These are phyloP conservation scores for Nansenia antarctica DNA, from an alignment of 2,113 vertebrate genomes.

Conservation along the genomic window DNA sequence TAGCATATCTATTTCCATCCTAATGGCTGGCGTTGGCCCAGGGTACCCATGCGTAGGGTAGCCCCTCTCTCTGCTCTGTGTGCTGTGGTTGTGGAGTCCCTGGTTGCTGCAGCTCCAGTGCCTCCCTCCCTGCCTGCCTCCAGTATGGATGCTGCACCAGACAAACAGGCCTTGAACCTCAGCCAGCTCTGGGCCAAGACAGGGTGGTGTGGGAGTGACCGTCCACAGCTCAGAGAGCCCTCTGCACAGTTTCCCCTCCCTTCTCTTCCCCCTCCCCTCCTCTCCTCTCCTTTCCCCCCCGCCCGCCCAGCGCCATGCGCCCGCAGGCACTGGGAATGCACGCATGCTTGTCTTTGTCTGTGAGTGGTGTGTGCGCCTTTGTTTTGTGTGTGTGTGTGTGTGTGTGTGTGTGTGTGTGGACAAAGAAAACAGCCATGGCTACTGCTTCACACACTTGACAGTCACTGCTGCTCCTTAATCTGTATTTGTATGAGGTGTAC, in stretches of 20 bases:
- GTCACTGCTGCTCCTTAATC: too few relatives aligned
- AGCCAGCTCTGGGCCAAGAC: conserved; percentile 44
- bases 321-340: conserved; percentile 66
- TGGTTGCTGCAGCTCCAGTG: too few relatives aligned
- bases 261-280: conserved; percentile 37
- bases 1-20: conserved; percentile 73
- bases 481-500: too few relatives aligned
- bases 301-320: conserved; percentile 62
- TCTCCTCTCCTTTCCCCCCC: conserved; percentile 43
- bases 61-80: conserved; percentile 24
- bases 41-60: conserved; percentile 66
- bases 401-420: conserved; percentile 40
- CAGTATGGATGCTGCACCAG: conserved; percentile 27
- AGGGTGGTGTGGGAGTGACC: conserved; percentile 56
- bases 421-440: conserved; percentile 65
- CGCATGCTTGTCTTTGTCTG: conserved; percentile 65
- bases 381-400: conserved; percentile 37
- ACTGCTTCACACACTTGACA: too few relatives aligned
- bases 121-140: conserved; percentile 13
- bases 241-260: conserved; percentile 45
- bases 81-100: conserved; percentile 50
- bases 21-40: conserved; percentile 75
- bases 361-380: conserved; percentile 49
- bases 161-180: conserved; percentile 50
- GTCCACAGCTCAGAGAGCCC: conserved; percentile 59